phyloP scores from a whole-genome alignment of 2,113 vertebrate genomes.

The Mesembrinibis cayennensis region DNA sequence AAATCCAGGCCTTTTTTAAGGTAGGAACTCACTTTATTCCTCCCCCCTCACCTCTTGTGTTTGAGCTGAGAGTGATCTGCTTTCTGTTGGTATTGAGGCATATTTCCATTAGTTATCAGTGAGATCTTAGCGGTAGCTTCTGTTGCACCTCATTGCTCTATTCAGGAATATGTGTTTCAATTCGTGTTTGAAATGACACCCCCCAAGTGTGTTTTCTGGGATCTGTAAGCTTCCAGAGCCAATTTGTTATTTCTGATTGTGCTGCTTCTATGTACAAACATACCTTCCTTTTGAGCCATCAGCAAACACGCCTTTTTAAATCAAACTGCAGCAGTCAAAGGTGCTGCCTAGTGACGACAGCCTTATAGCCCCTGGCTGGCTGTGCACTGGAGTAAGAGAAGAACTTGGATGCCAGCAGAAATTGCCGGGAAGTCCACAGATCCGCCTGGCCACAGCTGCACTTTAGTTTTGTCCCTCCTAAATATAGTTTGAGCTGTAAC shows the following conservation, averaged over 20 bases:
- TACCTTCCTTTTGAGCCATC: not conserved
- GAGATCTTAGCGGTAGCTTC: not conserved
- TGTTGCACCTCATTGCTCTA: not conserved
- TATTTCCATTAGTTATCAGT: not conserved
- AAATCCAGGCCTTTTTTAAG: slow-evolving; percentile 89
- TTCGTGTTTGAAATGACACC: not conserved
- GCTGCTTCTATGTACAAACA: not conserved
- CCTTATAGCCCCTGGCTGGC: not conserved
- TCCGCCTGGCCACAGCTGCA: not conserved
- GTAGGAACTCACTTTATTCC: slow-evolving; percentile 60
- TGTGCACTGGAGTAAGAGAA: not conserved
- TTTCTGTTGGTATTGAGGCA: not conserved
- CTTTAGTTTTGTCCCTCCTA: not conserved
- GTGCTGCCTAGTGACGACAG: not conserved
- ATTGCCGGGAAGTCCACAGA: not conserved
- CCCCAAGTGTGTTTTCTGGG: not conserved
- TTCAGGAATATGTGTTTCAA: not conserved
- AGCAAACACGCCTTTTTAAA: not conserved
- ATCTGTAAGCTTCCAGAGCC: not conserved
- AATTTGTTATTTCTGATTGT: not conserved
- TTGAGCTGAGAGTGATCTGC: not conserved
- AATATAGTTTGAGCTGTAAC: not conserved
- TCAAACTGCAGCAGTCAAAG: not conserved
- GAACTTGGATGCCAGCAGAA: not conserved
- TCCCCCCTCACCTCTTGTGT: not conserved